Evolutionary conservation across 2,888 invertebrate genomes (phyloP).

Genomic region (Anaspis maculata): DNA sequence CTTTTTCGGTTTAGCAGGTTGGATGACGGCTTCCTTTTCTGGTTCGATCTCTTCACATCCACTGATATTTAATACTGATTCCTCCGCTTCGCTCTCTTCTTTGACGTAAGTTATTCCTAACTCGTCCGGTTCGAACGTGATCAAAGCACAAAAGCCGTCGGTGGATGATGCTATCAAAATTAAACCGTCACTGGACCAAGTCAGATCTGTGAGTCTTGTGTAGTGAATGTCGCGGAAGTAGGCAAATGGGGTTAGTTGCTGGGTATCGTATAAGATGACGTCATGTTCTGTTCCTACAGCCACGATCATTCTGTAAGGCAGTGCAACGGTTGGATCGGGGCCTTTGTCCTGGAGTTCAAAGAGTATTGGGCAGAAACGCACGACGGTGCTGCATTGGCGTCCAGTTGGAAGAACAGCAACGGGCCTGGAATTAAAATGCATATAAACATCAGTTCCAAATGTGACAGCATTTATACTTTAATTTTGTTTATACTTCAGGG

Average conservation of each 20-base stretch:
- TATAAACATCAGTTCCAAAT: background rate
- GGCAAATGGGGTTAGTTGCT: conserved; percentile 72
- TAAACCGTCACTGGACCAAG: conserved; percentile 78
- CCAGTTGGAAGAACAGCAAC: conserved; percentile 69
- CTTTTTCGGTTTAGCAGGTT: conserved; percentile 25
- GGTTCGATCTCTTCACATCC: conserved; percentile 27
- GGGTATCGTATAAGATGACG: conserved; percentile 81
- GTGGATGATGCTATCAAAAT: conserved; percentile 73
- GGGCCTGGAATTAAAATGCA: conserved; percentile 51
- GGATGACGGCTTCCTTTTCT: conserved; percentile 23
- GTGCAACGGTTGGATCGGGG: conserved; percentile 47
- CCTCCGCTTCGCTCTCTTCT: conserved; percentile 37
- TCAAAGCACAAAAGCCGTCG: conserved; percentile 82
- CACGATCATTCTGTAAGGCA: conserved; percentile 77
- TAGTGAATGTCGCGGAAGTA: conserved; percentile 80
- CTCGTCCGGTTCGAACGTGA: conserved; percentile 68
- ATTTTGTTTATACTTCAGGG: too few relatives aligned
- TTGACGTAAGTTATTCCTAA: conserved; percentile 54
- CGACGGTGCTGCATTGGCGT: conserved; percentile 74
- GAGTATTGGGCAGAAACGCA: conserved; percentile 70
- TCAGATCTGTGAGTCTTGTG: conserved; percentile 77
- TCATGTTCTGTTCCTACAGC: conserved; percentile 86
- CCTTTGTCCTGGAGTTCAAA: conserved; percentile 55
- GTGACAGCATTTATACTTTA: background rate
- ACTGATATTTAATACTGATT: conserved; percentile 25